Evolutionary conservation across 1,140 invertebrate species (phyloP).

Genomic region (Ceratosolen solmsi): DNA sequence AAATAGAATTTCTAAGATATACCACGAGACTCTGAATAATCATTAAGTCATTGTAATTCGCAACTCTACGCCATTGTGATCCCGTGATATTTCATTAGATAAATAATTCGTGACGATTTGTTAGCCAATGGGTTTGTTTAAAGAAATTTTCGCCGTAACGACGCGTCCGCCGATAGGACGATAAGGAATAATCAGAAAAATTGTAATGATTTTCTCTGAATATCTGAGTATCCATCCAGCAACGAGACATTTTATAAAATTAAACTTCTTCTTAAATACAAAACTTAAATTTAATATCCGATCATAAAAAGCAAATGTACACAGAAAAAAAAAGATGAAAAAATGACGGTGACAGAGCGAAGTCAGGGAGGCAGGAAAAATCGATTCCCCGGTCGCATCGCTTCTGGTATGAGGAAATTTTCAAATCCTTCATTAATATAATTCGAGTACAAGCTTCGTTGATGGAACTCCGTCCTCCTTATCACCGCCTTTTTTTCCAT

Average conservation of each 20-base stretch:
- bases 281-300: conserved; percentile 20
- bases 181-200: background rate
- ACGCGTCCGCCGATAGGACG: no score
- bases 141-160: no score
- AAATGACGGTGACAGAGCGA: background rate
- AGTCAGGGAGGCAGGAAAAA: background rate
- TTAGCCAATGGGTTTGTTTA: no score
- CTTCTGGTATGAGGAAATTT: background rate
- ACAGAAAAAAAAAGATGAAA: background rate
- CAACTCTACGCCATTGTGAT: no score
- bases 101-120: no score
- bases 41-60: no score
- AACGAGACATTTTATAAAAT: background rate
- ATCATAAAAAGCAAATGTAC: background rate
- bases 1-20: no score
- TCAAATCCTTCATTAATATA: conserved; percentile 27
- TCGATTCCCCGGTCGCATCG: background rate
- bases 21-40: no score
- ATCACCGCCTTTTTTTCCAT: background rate
- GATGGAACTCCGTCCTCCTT: conserved; percentile 4
- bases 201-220: background rate
- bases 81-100: no score
- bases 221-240: background rate
- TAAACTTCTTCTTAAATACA: background rate
- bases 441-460: background rate